Evolutionary conservation across 2,113 vertebrate species (phyloP).

Genomic region (Semnornis frantzii): DNA sequence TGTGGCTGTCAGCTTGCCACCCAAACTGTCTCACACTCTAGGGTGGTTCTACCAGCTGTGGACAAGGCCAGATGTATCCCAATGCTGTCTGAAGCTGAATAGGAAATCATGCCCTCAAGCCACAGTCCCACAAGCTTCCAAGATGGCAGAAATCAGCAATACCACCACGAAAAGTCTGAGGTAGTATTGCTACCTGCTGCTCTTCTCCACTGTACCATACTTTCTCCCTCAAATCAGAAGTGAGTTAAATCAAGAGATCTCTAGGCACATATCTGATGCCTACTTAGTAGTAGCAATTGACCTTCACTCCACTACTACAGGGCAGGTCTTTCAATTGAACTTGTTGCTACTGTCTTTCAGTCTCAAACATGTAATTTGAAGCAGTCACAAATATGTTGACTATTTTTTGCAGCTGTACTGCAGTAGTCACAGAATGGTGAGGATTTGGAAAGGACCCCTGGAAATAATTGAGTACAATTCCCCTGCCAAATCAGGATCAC

Average conservation of each 20-base stretch:
- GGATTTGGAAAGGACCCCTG: too few relatives aligned
- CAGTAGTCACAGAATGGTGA: neutral
- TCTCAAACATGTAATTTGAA: neutral
- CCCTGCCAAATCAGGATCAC: too few relatives aligned
- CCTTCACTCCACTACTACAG: neutral
- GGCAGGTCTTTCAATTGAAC: neutral
- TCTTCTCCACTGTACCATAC: neutral
- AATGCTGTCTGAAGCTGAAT: neutral
- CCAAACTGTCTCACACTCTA: accelerated
- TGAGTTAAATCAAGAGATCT: neutral
- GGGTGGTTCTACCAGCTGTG: neutral
- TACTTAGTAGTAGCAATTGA: neutral
- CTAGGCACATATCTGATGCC: neutral
- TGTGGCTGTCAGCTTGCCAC: neutral
- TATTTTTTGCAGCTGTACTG: neutral
- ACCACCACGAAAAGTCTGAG: neutral
- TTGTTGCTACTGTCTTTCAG: accelerated
- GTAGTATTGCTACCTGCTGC: neutral
- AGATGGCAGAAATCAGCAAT: neutral
- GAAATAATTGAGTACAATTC: too few relatives aligned
- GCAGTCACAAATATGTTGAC: neutral
- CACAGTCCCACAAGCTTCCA: neutral
- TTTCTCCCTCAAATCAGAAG: neutral
- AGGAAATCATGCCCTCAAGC: neutral
- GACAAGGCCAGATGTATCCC: neutral